These are phyloP conservation scores for Molossus molossus DNA, from an alignment of 2,797 vertebrate genomes.

Conservation along the genomic window DNA sequence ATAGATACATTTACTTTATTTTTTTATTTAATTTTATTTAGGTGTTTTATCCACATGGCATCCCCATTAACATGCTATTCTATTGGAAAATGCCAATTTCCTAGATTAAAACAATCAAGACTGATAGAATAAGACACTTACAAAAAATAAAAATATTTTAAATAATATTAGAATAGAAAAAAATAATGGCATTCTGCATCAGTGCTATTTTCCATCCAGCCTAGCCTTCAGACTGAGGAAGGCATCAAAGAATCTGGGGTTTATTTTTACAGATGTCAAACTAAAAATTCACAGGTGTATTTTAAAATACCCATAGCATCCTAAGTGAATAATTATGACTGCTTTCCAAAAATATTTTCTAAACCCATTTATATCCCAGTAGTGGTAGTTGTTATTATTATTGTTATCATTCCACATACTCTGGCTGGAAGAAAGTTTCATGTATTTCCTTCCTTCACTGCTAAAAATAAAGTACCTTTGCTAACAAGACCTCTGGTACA, in stretches of 20 bases:
- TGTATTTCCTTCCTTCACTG: neutral
- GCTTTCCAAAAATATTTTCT: conserved; percentile 52
- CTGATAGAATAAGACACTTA: conserved; percentile 22
- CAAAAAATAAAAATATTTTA: conserved; percentile 44
- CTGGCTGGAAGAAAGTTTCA: neutral
- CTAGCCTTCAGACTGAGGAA: neutral
- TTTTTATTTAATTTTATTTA: neutral
- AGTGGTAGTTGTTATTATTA: neutral
- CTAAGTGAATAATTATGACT: neutral
- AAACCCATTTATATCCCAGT: neutral
- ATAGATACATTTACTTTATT: neutral
- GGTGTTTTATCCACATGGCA: conserved; percentile 5
- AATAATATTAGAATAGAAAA: neutral
- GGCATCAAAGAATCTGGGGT: neutral
- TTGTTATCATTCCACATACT: neutral
- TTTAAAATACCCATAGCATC: neutral
- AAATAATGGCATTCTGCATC: neutral
- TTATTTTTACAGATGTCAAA: neutral
- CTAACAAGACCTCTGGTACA: neutral
- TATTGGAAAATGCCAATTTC: neutral
- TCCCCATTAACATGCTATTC: neutral
- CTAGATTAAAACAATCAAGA: conserved; percentile 29
- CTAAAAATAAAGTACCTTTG: conserved; percentile 27
- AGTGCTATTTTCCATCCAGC: neutral
- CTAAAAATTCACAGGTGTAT: neutral